Percentiles rank a stretch among this genome's conserved stretches.
Evolutionary conservation across 1,140 invertebrate species (phyloP).

Genomic region (Amyelois transitella): DNA sequence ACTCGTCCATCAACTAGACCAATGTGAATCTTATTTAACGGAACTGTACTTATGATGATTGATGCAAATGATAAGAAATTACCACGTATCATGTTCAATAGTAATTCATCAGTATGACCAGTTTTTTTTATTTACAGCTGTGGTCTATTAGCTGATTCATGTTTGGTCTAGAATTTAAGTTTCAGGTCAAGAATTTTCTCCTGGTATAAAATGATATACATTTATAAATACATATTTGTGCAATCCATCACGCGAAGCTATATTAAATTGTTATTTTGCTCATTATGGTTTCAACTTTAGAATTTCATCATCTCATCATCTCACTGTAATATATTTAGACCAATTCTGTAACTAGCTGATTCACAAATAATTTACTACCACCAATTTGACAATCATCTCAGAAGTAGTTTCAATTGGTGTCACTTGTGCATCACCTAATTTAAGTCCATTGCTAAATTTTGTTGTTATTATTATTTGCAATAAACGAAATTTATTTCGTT

Average conservation of each 20-base stretch:
- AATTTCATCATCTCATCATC: too few relatives aligned
- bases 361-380: background rate
- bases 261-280: too few relatives aligned
- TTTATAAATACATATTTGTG: too few relatives aligned
- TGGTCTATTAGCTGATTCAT: background rate
- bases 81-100: background rate
- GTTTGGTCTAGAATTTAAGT: background rate
- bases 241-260: too few relatives aligned
- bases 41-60: background rate
- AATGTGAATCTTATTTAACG: background rate
- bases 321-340: background rate
- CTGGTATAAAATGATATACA: background rate
- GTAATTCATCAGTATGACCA: background rate
- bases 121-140: background rate
- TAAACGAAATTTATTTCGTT: too few relatives aligned
- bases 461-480: too few relatives aligned
- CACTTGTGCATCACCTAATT: too few relatives aligned
- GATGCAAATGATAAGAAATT: background rate
- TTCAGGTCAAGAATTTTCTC: background rate
- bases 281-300: too few relatives aligned
- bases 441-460: too few relatives aligned
- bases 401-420: background rate
- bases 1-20: background rate
- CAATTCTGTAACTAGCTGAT: background rate
- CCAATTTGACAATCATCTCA: background rate